phyloP scores from a whole-genome alignment of 1,140 invertebrate species.

The Drosophila trapezifrons region DNA sequence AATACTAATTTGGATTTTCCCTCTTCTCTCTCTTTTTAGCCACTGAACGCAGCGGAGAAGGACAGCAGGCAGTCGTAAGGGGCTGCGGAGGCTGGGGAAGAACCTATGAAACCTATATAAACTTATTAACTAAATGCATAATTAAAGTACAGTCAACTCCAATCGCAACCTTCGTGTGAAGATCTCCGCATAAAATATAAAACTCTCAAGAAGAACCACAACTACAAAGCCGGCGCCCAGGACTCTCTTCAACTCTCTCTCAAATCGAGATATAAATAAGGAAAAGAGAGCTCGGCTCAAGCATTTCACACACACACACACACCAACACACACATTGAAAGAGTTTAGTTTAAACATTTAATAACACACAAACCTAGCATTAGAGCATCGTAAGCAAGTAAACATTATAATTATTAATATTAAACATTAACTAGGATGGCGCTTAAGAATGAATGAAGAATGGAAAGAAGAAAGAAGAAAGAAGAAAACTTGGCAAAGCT shows the following conservation, averaged over 20 bases:
- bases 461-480: slow-evolving; percentile 20
- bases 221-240: slow-evolving; percentile 12
- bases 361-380: slow-evolving; percentile 43
- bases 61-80: slow-evolving; percentile 78
- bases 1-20: slow-evolving; percentile 50
- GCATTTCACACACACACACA: slow-evolving; percentile 25
- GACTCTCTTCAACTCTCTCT: slow-evolving; percentile 18
- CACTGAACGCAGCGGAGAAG: slow-evolving; percentile 58
- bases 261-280: background rate
- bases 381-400: slow-evolving; percentile 66
- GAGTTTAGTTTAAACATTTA: slow-evolving; percentile 52
- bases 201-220: slow-evolving; percentile 44
- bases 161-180: slow-evolving; percentile 78
- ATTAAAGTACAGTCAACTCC: slow-evolving; percentile 75
- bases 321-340: slow-evolving; percentile 24
- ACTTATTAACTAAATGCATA: slow-evolving; percentile 70
- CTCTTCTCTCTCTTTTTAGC: slow-evolving; percentile 65
- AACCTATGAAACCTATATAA: slow-evolving; percentile 46
- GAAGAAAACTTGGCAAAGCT: slow-evolving; percentile 79
- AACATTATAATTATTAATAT: slow-evolving; percentile 60
- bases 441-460: slow-evolving; percentile 41
- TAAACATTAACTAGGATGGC: slow-evolving; percentile 64
- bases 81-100: slow-evolving; percentile 24
- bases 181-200: slow-evolving; percentile 65
- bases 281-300: slow-evolving; percentile 21